Evolutionary conservation across 2,888 invertebrate species (phyloP).

Genomic region (Pyrocoelia pectoralis): DNA sequence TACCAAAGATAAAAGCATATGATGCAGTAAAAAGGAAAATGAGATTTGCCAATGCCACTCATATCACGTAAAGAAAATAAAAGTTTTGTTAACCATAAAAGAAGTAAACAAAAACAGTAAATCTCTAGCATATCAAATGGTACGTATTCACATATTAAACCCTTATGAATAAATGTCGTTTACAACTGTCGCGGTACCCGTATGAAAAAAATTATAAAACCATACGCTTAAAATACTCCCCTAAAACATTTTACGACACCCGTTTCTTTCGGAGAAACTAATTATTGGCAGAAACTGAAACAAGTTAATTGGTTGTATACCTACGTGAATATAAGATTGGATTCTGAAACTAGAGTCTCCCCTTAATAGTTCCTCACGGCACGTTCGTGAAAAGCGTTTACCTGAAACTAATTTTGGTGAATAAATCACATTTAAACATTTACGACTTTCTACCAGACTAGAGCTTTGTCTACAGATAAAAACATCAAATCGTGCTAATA

Average conservation of each 20-base stretch:
- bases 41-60: not conserved
- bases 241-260: not conserved
- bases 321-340: conserved; percentile 12
- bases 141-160: not conserved
- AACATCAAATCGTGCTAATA: no score
- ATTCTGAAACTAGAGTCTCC: conserved; percentile 14
- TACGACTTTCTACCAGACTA: not conserved
- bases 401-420: conserved; percentile 22
- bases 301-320: conserved; percentile 23
- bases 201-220: not conserved
- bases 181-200: conserved; percentile 1
- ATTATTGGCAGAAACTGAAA: not conserved
- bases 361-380: conserved; percentile 20
- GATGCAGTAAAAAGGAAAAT: not conserved
- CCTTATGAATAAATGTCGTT: conserved; percentile 8
- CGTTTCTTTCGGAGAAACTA: not conserved
- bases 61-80: conserved; percentile 10
- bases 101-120: conserved; percentile 7
- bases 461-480: not conserved
- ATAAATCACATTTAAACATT: conserved; percentile 19
- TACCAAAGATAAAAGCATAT: not conserved
- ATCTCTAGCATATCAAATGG: not conserved
- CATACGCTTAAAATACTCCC: no score
- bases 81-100: conserved; percentile 11
- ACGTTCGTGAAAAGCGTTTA: conserved; percentile 23